Conservation (phyloP, 2,888 invertebrate genomes). For the Latheticus oryzae region DNA sequence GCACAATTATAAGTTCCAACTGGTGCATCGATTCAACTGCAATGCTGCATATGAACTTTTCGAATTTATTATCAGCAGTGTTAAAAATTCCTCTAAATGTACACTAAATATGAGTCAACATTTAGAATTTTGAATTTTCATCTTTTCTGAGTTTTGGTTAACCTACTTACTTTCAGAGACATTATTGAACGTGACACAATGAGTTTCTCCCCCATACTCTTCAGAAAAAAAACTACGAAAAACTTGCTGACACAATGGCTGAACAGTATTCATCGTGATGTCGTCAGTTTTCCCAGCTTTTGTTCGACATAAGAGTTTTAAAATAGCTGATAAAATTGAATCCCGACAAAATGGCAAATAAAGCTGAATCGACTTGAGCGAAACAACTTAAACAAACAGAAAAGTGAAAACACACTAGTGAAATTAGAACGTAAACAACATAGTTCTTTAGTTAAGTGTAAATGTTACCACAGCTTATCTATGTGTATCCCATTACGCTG, state of each 20-base stretch:
- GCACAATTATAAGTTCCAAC: conserved; percentile 50
- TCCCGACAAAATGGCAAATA: conserved; percentile 30
- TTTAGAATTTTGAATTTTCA: too few relatives aligned
- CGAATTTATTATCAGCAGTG: conserved; percentile 12
- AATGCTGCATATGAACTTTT: conserved; percentile 28
- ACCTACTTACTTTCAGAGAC: too few relatives aligned
- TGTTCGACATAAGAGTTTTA: conserved; percentile 26
- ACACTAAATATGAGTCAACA: too few relatives aligned
- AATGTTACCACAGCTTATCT: conserved; percentile 49
- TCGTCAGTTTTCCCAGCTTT: conserved; percentile 23
- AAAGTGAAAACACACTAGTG: conserved; percentile 40
- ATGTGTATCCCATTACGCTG: conserved; percentile 46
- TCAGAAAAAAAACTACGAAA: too few relatives aligned
- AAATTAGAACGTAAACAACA: conserved; percentile 46
- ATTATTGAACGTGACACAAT: too few relatives aligned
- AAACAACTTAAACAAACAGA: conserved; percentile 38
- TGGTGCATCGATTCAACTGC: conserved; percentile 47
- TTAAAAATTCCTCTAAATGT: conserved; percentile 10
- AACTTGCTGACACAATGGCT: conserved; percentile 2
- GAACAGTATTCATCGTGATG: conserved; percentile 8
- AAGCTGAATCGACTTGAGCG: conserved; percentile 28
- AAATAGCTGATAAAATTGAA: conserved; percentile 35
- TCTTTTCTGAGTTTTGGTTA: too few relatives aligned
- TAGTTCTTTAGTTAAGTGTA: conserved; percentile 47
- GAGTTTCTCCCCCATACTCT: too few relatives aligned